Percentiles rank a stretch among this genome's conserved stretches.
Evolutionary conservation across 2,797 vertebrate species (phyloP).

Genomic region (Thaleichthys pacificus): DNA sequence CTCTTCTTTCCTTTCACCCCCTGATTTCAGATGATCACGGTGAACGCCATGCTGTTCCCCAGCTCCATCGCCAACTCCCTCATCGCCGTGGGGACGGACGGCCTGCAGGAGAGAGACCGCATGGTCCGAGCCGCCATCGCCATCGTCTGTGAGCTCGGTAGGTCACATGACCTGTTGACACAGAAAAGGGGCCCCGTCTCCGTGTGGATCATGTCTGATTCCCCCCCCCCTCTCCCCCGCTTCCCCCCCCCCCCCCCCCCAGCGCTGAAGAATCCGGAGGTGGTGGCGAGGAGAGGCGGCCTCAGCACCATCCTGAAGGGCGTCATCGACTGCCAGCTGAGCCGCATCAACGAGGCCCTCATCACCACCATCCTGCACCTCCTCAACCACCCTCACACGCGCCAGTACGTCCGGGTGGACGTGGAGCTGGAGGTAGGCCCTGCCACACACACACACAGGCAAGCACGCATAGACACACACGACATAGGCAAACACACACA

Average conservation of each 20-base stretch:
- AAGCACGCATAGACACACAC: background rate
- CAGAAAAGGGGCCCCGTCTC: too few relatives aligned
- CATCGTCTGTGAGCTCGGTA: constrained; percentile 97
- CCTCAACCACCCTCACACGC: constrained; percentile 96
- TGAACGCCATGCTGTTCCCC: constrained; percentile 97
- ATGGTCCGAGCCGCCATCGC: constrained; percentile 98
- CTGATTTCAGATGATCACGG: constrained; percentile 89
- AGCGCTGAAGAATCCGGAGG: constrained; percentile 98
- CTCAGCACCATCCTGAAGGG: constrained; percentile 97
- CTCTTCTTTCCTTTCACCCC: background rate
- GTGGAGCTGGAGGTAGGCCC: constrained; percentile 92
- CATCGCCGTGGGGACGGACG: constrained; percentile 96
- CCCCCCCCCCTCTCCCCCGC: too few relatives aligned
- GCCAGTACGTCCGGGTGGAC: constrained; percentile 92
- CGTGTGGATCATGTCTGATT: too few relatives aligned
- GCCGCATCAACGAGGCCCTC: constrained; percentile 97
- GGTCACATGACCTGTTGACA: constrained; percentile 42
- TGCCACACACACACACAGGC: constrained; percentile 1
- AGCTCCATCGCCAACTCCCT: constrained; percentile 95
- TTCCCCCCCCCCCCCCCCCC: constrained; percentile 12
- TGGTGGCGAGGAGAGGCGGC: constrained; percentile 93
- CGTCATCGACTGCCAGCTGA: constrained; percentile 97
- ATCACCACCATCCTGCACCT: constrained; percentile 98
- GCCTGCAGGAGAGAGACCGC: constrained; percentile 95
- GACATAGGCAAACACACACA: background rate